Evolutionary conservation across 2,113 vertebrate species (phyloP).

Genomic region (Perca schrenkii): DNA sequence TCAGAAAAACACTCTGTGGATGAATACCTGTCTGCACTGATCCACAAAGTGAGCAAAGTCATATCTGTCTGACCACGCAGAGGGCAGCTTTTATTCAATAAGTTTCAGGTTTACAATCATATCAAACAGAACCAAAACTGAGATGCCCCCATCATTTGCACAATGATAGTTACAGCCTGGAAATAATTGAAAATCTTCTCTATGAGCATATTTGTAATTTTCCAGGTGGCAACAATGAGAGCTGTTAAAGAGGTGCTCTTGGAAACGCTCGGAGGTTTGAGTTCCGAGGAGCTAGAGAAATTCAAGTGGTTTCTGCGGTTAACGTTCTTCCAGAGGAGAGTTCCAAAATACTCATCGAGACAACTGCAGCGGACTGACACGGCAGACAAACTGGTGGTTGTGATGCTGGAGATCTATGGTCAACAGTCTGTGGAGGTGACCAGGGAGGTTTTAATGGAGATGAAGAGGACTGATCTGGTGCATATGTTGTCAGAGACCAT

Average conservation of each 20-base stretch:
- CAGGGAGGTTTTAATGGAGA: slow-evolving; percentile 8
- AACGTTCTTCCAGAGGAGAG: background rate
- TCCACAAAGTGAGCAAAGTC: slow-evolving; percentile 3
- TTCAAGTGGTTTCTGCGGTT: slow-evolving; percentile 10
- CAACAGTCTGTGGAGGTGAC: slow-evolving; percentile 11
- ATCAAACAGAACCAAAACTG: background rate
- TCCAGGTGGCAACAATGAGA: background rate
- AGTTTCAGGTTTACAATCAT: background rate
- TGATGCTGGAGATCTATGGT: background rate
- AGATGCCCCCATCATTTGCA: background rate
- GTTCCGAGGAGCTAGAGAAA: background rate
- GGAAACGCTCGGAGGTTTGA: too few species aligned
- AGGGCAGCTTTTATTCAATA: background rate
- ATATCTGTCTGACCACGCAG: background rate
- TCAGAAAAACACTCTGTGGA: background rate
- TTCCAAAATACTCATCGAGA: background rate
- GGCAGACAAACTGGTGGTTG: accelerated
- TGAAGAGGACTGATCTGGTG: slow-evolving; percentile 28
- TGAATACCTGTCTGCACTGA: background rate
- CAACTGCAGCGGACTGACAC: accelerated
- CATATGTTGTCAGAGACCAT: background rate
- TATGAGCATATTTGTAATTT: background rate
- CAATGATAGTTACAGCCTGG: too few species aligned
- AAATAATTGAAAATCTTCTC: too few species aligned
- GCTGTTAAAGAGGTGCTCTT: background rate